These are phyloP conservation scores for Caretta caretta DNA, from an alignment of 2,113 vertebrate species.

Conservation along the genomic window DNA sequence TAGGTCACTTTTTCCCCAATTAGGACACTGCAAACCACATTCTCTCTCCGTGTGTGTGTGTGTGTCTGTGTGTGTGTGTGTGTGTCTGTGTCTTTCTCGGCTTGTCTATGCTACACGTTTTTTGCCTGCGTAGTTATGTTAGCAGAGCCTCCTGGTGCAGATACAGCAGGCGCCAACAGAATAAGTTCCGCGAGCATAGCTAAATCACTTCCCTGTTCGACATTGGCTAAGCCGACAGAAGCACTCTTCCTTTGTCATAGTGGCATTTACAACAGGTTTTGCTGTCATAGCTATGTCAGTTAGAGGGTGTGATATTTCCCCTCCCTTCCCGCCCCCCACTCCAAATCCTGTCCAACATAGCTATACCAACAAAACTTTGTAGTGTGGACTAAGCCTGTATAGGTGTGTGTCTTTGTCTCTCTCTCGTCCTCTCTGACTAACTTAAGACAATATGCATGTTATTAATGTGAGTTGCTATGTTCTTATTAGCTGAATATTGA, in stretches of 20 bases:
- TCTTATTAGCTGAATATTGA: not conserved
- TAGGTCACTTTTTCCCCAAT: not conserved
- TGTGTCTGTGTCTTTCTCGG: too few species aligned
- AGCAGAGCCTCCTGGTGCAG: not conserved
- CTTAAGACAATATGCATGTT: too few species aligned
- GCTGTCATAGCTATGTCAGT: not conserved
- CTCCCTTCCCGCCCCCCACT: fast-evolving
- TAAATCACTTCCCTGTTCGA: not conserved
- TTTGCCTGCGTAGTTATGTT: not conserved
- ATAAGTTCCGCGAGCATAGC: not conserved
- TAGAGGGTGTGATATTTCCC: not conserved
- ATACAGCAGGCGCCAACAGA: not conserved
- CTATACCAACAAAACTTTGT: not conserved
- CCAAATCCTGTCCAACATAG: not conserved
- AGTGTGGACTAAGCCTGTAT: not conserved
- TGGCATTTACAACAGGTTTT: not conserved
- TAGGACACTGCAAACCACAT: not conserved
- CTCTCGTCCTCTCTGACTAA: not conserved
- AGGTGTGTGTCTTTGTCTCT: not conserved
- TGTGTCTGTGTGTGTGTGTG: not conserved
- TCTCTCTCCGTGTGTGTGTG: not conserved
- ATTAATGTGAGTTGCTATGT: not conserved
- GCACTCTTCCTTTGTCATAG: not conserved
- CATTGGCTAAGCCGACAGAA: not conserved
- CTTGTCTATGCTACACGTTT: not conserved